A percentile compares a stretch with the other conserved stretches of the same genome.
Conservation (phyloP, 2,113 vertebrate species). For the Pantherophis guttatus region DNA sequence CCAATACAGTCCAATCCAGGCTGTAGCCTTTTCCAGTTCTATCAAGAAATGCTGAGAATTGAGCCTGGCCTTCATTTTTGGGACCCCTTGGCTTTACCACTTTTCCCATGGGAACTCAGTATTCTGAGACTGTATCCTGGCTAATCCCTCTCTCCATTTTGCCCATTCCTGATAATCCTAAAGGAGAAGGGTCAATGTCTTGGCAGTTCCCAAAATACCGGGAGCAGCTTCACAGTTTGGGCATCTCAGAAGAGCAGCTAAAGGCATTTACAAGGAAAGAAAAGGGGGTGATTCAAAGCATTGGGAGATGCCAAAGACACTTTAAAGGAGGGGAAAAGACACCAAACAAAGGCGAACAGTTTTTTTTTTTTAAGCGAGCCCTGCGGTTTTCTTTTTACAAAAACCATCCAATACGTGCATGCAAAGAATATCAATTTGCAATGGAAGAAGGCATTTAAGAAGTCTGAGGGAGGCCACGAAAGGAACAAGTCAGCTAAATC, state of each 20-base stretch:
- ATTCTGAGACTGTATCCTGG: neutral
- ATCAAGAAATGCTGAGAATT: neutral
- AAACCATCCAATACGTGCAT: neutral
- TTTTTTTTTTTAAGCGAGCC: neutral
- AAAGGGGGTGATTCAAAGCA: neutral
- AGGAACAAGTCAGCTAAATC: conserved; percentile 8
- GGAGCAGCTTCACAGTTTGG: neutral
- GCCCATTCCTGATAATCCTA: neutral
- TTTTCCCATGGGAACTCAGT: neutral
- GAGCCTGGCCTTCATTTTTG: neutral
- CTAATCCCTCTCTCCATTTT: neutral
- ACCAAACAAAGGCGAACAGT: neutral
- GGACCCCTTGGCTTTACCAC: neutral
- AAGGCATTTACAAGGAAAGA: neutral
- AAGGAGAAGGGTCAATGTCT: neutral
- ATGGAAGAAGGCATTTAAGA: neutral
- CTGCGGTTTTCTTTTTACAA: neutral
- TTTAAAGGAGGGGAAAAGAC: neutral
- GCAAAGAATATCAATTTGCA: neutral
- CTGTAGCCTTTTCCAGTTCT: neutral
- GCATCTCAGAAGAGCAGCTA: no score
- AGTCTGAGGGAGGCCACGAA: neutral
- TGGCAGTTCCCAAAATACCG: neutral
- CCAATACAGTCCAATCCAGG: neutral
- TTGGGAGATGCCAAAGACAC: neutral